Conservation (phyloP, 1,140 invertebrate species). For the Zaprionus kolodkinae region DNA sequence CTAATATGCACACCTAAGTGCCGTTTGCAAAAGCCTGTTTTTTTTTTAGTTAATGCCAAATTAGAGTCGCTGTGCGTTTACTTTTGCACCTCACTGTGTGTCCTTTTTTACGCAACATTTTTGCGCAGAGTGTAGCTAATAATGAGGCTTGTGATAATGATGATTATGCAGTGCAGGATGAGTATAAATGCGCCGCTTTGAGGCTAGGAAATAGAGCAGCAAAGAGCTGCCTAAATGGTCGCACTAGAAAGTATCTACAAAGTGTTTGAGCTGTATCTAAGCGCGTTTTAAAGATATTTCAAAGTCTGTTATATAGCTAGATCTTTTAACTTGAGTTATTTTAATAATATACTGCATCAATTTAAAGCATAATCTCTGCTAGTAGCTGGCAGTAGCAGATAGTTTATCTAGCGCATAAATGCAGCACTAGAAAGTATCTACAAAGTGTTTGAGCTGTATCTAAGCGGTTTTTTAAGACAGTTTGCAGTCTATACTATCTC, state of each 20-base stretch:
- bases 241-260: background rate
- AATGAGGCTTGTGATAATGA: background rate
- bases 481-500: background rate
- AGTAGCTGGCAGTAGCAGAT: background rate
- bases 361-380: background rate
- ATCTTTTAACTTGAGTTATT: background rate
- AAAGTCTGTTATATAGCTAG: background rate
- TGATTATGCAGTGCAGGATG: conserved; percentile 1
- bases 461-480: background rate
- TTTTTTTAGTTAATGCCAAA: conserved; percentile 69
- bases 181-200: background rate
- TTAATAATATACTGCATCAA: background rate
- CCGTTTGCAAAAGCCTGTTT: conserved; percentile 22
- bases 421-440: background rate
- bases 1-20: conserved; percentile 44
- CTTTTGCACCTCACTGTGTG: conserved; percentile 15
- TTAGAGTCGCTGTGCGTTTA: conserved; percentile 67
- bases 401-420: conserved; percentile 4
- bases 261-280: background rate
- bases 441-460: background rate
- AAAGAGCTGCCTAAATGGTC: conserved; percentile 17
- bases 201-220: conserved; percentile 18
- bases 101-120: conserved; percentile 70
- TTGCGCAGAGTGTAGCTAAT: conserved; percentile 24
- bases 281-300: background rate